phyloP scores from a whole-genome alignment of 2,888 invertebrate species.

The Drosophila nr. fundita region DNA sequence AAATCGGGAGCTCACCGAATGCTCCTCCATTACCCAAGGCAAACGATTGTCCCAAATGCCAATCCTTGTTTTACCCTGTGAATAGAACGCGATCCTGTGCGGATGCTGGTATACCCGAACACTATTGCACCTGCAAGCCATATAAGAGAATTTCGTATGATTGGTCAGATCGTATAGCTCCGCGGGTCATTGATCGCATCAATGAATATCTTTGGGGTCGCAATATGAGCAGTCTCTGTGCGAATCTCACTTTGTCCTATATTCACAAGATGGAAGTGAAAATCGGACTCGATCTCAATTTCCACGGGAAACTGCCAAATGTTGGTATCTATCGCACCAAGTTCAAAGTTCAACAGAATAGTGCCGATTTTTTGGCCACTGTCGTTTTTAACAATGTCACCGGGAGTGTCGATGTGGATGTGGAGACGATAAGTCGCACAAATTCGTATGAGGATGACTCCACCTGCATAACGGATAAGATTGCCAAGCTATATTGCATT shows the following conservation, averaged over 20 bases:
- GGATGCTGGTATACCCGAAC: constrained; percentile 88
- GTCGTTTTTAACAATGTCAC: constrained; percentile 83
- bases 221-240: constrained; percentile 54
- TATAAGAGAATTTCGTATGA: constrained; percentile 31
- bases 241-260: constrained; percentile 47
- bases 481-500: constrained; percentile 66
- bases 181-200: constrained; percentile 46
- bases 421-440: constrained; percentile 87
- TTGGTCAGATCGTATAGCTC: constrained; percentile 53
- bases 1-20: constrained; percentile 69
- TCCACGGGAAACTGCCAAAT: constrained; percentile 19
- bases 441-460: constrained; percentile 86
- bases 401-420: constrained; percentile 84
- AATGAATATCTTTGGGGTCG: constrained; percentile 53
- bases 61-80: constrained; percentile 87
- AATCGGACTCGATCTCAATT: constrained; percentile 31
- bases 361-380: constrained; percentile 89
- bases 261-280: constrained; percentile 55
- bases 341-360: constrained; percentile 88
- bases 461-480: constrained; percentile 83
- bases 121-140: constrained; percentile 89
- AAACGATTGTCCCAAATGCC: constrained; percentile 87
- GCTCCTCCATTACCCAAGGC: constrained; percentile 77
- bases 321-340: constrained; percentile 83
- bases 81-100: constrained; percentile 87